Evolutionary conservation across 2,113 vertebrate species (phyloP).

Genomic region (Percina caprodes): DNA sequence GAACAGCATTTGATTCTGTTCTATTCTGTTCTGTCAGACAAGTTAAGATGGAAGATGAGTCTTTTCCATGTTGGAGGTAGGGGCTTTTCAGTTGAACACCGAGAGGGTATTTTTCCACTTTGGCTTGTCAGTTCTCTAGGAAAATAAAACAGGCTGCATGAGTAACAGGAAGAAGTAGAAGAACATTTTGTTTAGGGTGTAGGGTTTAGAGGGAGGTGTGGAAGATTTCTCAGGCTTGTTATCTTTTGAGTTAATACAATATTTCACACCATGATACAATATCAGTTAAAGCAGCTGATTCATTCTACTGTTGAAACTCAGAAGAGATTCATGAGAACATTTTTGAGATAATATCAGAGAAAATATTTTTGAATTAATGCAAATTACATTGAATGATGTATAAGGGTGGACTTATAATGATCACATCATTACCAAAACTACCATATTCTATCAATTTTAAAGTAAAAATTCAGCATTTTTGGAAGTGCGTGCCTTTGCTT

Average conservation of each 20-base stretch:
- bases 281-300: background rate
- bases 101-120: conserved; percentile 53
- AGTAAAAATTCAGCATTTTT: background rate
- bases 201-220: conserved; percentile 55
- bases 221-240: conserved; percentile 59
- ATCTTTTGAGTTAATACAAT: conserved; percentile 41
- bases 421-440: background rate
- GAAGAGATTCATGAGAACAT: background rate
- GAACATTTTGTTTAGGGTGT: conserved; percentile 71
- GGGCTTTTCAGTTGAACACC: background rate
- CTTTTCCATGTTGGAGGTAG: conserved; percentile 53
- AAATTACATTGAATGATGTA: background rate
- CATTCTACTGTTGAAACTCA: background rate
- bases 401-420: background rate
- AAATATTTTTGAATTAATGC: background rate
- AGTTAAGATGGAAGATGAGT: conserved; percentile 50
- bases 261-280: conserved; percentile 27
- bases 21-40: conserved; percentile 73
- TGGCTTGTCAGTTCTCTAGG: conserved; percentile 55
- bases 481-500: background rate
- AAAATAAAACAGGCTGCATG: conserved; percentile 76
- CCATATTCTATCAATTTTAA: background rate
- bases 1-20: conserved; percentile 82
- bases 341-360: too few relatives aligned
- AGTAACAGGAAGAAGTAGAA: conserved; percentile 70